phyloP scores from a whole-genome alignment of 2,113 vertebrate species.

The Hippocampus mohnikei region DNA sequence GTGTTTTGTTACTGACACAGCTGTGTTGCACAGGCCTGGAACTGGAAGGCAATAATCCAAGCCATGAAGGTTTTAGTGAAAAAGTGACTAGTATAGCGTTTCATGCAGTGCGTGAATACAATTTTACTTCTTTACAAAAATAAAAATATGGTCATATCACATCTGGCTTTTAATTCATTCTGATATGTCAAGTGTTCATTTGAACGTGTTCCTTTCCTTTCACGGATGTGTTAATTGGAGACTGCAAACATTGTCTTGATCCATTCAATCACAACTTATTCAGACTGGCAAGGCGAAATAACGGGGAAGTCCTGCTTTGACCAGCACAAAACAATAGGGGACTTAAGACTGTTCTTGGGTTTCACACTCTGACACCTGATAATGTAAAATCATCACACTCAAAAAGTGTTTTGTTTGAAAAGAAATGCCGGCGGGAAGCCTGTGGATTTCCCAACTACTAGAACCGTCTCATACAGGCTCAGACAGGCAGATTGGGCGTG shows the following conservation, averaged over 20 bases:
- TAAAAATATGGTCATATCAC: neutral
- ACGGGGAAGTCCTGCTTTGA: neutral
- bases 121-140: too few species aligned
- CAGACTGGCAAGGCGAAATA: neutral
- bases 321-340: neutral
- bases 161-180: neutral
- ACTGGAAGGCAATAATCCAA: neutral
- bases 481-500: constrained; percentile 61
- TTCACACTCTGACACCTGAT: constrained; percentile 2
- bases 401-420: constrained; percentile 4
- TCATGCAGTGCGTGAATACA: neutral
- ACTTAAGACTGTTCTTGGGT: neutral
- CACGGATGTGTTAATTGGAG: neutral
- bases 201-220: neutral
- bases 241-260: neutral
- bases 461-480: constrained; percentile 51
- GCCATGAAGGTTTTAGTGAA: neutral
- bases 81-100: neutral
- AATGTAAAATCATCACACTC: neutral
- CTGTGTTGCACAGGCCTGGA: neutral
- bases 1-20: neutral
- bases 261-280: neutral
- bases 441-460: constrained; percentile 14
- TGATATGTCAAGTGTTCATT: neutral
- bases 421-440: constrained; percentile 8